These are phyloP conservation scores for Epsilonema sp. DNA, from an alignment of 2,888 invertebrate genomes.

Conservation along the genomic window DNA sequence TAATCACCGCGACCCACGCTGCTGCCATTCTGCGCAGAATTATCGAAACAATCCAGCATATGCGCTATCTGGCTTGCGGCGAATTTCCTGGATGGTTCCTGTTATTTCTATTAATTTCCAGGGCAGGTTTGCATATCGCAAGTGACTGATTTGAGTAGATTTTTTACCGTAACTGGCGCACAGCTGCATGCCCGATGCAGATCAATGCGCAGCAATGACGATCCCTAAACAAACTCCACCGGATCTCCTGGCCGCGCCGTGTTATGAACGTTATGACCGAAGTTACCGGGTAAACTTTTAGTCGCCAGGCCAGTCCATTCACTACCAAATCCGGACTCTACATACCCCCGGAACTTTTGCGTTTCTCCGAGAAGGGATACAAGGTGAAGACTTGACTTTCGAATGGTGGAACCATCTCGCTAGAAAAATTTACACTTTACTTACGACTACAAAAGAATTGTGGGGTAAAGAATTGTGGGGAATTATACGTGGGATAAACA, in stretches of 20 bases:
- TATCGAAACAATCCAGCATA: background rate
- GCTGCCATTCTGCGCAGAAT: conserved; percentile 55
- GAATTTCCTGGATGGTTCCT: background rate
- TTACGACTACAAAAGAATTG: too few relatives aligned
- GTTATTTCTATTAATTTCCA: background rate
- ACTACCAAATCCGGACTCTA: too few relatives aligned
- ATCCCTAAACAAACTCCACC: too few relatives aligned
- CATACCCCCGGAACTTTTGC: too few relatives aligned
- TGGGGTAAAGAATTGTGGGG: too few relatives aligned
- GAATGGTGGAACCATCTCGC: too few relatives aligned
- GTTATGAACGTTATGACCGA: background rate
- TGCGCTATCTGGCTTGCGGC: background rate
- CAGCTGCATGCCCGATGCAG: background rate
- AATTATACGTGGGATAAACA: too few relatives aligned
- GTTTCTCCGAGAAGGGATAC: too few relatives aligned
- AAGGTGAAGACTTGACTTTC: too few relatives aligned
- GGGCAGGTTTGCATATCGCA: too few relatives aligned
- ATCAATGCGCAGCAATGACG: background rate
- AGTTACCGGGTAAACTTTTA: conserved; percentile 44
- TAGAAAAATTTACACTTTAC: conserved; percentile 63
- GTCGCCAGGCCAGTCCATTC: conserved; percentile 72
- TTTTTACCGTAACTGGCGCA: too few relatives aligned
- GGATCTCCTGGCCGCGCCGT: background rate
- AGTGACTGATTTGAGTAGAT: too few relatives aligned
- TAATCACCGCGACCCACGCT: conserved; percentile 83